Conservation (phyloP, 2,797 vertebrate species). For the Tokudaia muenninki region DNA sequence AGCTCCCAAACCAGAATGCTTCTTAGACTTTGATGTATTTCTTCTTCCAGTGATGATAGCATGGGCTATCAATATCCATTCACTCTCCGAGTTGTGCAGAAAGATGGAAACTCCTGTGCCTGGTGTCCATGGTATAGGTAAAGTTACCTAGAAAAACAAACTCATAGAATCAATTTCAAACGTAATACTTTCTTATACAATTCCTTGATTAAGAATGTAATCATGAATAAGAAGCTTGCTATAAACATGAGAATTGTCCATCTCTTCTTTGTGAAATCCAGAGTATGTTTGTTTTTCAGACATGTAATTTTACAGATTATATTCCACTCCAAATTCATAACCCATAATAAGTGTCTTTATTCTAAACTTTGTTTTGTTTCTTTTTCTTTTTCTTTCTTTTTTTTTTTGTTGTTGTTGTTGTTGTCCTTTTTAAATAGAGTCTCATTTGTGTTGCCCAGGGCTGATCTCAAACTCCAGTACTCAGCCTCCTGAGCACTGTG, state of each 20-base stretch:
- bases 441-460: not conserved
- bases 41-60: conserved; percentile 95
- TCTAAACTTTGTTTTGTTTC: not conserved
- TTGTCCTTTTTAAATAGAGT: not conserved
- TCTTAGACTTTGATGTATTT: conserved; percentile 65
- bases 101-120: conserved; percentile 98
- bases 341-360: conserved; percentile 29
- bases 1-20: conserved; percentile 50
- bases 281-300: conserved; percentile 59
- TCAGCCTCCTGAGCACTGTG: not conserved
- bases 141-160: conserved; percentile 75
- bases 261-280: conserved; percentile 36
- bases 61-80: conserved; percentile 99
- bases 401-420: too few species aligned
- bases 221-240: conserved; percentile 69
- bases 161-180: conserved; percentile 75
- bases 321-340: conserved; percentile 58
- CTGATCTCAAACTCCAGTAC: not conserved
- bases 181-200: conserved; percentile 48
- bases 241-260: conserved; percentile 73
- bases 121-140: conserved; percentile 99
- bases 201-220: conserved; percentile 73
- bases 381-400: not conserved
- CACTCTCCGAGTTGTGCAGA: conserved; percentile 96
- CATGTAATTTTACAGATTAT: conserved; percentile 55